Evolutionary conservation across 2,113 vertebrate species (phyloP), one percentile per base, ranked within the genome.

Genomic region (Odontophorus gujanensis): DNA sequence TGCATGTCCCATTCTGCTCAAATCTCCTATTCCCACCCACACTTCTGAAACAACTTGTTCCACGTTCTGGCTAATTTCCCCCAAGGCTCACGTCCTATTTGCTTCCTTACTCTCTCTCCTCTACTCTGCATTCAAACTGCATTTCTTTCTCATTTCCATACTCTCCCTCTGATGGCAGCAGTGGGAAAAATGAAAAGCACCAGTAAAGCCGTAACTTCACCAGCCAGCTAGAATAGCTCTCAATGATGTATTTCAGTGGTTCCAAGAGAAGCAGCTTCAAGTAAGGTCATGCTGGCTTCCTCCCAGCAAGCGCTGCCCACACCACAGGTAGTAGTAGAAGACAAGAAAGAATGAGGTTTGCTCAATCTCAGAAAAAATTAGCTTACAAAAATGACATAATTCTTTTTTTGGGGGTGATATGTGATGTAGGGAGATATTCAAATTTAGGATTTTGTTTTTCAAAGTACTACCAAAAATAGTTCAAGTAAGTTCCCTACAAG

Each of bases 171-270:
- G 7, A 50, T 30, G 20, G 25, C 22, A 87, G 15, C 22, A 36
- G 17, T 8, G 24, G 50, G 20, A 90, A 11, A 25, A 62, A 4
- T 0, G 1, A 48, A 12, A n/a, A 43, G 5, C 11, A 42, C 0
- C 1, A 20, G 4, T 7, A 19, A 20, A 57, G 26, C 34, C 24
- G 25, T 57, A 55, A 34, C 24, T n/a, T 75, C 40, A 40, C 22
- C 0, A 0, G 20, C 11, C 13, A 45, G 24, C 2, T 14, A 81
- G 5, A 0, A 0, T 43, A 24, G 19, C 21, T n/a, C 7, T 55
- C 57, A 40, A 30, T 53, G 62, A 22, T 42, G 19, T 3, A 48
- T 43, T 71, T 20, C 74, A 32, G 8, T 62, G 24, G 20, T 84
- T 47, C 55, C 8, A 53, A 55, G 25, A 51, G 38, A 58, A 43